phyloP scores from a whole-genome alignment of 2,113 vertebrate species.

The Tursiops truncatus region DNA sequence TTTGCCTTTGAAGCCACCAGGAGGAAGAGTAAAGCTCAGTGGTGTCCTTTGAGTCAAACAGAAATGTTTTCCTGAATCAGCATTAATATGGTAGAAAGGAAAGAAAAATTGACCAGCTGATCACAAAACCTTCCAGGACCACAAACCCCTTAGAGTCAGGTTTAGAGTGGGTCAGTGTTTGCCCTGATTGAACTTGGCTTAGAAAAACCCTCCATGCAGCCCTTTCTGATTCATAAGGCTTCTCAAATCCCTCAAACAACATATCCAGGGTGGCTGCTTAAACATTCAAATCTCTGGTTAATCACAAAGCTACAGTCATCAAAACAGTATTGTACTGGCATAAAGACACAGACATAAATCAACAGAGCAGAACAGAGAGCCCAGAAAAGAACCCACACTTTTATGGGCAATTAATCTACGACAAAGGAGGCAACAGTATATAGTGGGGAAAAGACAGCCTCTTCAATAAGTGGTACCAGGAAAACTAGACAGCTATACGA shows the following conservation, averaged over 20 bases:
- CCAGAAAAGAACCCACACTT: background rate
- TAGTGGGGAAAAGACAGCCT: background rate
- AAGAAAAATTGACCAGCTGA: background rate
- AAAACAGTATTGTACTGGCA: background rate
- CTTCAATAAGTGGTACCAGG: background rate
- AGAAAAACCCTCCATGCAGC: background rate
- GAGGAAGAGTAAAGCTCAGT: background rate
- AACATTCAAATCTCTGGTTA: background rate
- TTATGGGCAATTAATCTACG: background rate
- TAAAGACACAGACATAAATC: background rate
- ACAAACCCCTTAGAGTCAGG: background rate
- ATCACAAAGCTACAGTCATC: background rate
- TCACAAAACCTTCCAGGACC: background rate
- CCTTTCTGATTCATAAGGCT: background rate
- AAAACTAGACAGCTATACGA: background rate
- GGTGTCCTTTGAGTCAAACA: background rate
- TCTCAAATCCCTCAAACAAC: background rate
- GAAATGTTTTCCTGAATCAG: background rate
- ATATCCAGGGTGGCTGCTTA: background rate
- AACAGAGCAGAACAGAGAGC: background rate
- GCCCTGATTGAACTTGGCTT: background rate
- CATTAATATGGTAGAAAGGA: background rate
- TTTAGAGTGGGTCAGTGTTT: no score
- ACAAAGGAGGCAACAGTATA: background rate
- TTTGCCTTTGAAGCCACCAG: background rate